phyloP scores from a whole-genome alignment of 64 coral and sea anemone species.

The Hydrozoanthus tunicans region DNA sequence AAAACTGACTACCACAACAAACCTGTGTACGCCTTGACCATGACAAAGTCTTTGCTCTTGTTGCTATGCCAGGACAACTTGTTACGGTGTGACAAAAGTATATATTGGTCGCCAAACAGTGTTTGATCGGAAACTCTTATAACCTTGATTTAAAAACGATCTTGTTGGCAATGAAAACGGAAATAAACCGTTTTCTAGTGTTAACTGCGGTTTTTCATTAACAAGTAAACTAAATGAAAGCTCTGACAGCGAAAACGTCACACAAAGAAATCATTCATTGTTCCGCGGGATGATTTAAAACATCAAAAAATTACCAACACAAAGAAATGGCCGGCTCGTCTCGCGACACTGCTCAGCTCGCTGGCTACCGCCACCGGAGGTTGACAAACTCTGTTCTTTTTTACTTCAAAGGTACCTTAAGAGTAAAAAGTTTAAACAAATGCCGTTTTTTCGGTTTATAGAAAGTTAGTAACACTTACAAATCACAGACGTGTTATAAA shows the following conservation, averaged over 20 bases:
- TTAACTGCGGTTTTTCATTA: conserved; percentile 32
- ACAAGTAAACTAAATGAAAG: conserved; percentile 17
- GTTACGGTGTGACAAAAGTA: not conserved
- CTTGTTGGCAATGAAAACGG: conserved; percentile 8
- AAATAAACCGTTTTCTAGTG: conserved; percentile 19
- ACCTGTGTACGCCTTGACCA: conserved; percentile 54
- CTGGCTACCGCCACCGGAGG: not conserved
- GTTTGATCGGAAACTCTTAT: not conserved
- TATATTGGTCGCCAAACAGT: not conserved
- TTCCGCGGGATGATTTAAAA: not conserved
- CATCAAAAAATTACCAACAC: conserved; percentile 9
- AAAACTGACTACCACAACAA: conserved; percentile 10
- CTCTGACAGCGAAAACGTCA: conserved; percentile 14
- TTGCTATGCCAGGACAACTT: not conserved
- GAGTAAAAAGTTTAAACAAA: not conserved
- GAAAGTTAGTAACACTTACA: not conserved
- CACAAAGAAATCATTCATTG: conserved; percentile 46
- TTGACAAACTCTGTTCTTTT: not conserved
- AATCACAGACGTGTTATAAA: not conserved
- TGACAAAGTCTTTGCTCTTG: not conserved
- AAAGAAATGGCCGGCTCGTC: conserved; percentile 1
- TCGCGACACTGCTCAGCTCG: not conserved
- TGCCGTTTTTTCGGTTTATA: not conserved
- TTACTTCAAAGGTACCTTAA: not conserved
- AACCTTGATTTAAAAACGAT: conserved; percentile 29